Evolutionary conservation across 2,113 vertebrate species (phyloP).

Genomic region (Hiodon tergisus): DNA sequence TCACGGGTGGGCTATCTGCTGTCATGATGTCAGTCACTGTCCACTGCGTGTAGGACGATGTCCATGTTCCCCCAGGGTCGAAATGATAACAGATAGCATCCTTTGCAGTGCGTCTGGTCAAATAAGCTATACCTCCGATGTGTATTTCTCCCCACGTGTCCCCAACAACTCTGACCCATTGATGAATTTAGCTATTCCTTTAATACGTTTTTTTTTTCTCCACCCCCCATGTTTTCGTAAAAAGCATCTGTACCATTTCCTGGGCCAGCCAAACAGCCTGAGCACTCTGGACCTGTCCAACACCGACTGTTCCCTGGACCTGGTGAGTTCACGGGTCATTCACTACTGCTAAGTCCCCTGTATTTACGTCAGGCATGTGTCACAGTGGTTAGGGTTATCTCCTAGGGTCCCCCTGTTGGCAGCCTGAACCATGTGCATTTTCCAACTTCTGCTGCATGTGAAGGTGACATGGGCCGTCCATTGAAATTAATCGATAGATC

Average conservation of each 20-base stretch:
- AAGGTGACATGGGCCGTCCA: too few relatives aligned
- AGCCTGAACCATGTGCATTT: too few relatives aligned
- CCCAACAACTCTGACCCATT: neutral
- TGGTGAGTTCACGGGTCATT: conserved; percentile 56
- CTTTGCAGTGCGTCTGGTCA: neutral
- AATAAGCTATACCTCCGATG: too few relatives aligned
- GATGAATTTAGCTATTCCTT: neutral
- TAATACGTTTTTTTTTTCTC: neutral
- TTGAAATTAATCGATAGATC: too few relatives aligned
- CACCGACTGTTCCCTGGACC: conserved; percentile 77
- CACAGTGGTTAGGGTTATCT: too few relatives aligned
- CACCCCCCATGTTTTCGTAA: conserved; percentile 1
- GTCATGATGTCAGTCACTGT: neutral
- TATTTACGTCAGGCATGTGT: neutral
- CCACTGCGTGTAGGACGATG: neutral
- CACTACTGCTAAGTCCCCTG: neutral
- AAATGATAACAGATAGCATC: neutral
- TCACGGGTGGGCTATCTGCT: neutral
- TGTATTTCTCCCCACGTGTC: too few relatives aligned
- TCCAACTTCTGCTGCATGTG: too few relatives aligned
- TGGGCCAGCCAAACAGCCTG: conserved; percentile 78
- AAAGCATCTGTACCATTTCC: conserved; percentile 74
- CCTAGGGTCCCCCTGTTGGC: too few relatives aligned
- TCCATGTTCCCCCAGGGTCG: neutral
- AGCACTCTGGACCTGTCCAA: conserved; percentile 76